These are phyloP conservation scores for Cliona cf. orientalis DNA, from an alignment of 37 sponge, comb jelly and placozoan species.

Conservation along the genomic window DNA sequence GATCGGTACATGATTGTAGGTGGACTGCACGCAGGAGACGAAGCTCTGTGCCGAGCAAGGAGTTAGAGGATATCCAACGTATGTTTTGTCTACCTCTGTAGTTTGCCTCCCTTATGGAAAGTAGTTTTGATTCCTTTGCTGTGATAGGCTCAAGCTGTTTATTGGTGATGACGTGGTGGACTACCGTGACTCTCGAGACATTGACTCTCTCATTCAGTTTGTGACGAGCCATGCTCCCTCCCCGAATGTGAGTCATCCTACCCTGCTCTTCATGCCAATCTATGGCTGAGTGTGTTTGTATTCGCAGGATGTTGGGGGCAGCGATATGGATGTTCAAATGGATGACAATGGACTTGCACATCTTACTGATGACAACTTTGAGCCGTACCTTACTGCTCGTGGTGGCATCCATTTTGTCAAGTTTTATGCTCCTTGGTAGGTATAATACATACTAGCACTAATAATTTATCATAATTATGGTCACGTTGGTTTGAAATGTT, in stretches of 20 bases:
- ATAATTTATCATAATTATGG: neutral
- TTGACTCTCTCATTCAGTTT: constrained; percentile 47
- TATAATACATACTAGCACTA: neutral
- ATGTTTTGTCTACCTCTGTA: neutral
- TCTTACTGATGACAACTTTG: constrained; percentile 41
- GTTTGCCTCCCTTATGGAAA: neutral
- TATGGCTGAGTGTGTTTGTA: too few species aligned
- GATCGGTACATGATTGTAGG: constrained; percentile 9
- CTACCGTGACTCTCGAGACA: constrained; percentile 37
- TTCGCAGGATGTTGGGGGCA: too few species aligned
- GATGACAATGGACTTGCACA: constrained; percentile 27
- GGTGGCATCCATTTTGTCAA: constrained; percentile 52
- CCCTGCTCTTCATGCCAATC: too few species aligned
- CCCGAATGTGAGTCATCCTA: too few species aligned
- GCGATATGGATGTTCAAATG: constrained; percentile 1
- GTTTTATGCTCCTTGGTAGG: constrained; percentile 70
- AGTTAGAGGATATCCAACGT: constrained; percentile 64
- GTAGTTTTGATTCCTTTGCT: neutral
- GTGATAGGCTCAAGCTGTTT: constrained; percentile 52
- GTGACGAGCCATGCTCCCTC: neutral
- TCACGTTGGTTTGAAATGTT: neutral
- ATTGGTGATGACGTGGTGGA: neutral
- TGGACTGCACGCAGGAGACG: constrained; percentile 58
- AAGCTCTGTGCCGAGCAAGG: constrained; percentile 45
- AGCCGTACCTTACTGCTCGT: neutral